Evolutionary conservation across 2,888 invertebrate species (phyloP), one percentile per base, ranked within the genome.

Genomic region (Cheilosia vernalis): DNA sequence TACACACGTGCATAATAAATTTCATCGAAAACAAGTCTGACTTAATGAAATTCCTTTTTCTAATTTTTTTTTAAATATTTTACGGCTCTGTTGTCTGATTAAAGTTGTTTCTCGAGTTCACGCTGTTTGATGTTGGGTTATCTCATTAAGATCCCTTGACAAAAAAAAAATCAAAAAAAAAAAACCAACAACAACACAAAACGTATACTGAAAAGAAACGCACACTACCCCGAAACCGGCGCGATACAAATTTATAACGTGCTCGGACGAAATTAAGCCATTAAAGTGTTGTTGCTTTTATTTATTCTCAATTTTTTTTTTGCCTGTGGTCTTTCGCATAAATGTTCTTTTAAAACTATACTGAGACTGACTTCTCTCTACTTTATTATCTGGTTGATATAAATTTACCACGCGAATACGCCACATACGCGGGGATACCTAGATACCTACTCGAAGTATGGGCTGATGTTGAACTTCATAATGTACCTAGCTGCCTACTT

Each of bases 181-280:
- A 21, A 21, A 64, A 40, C 49, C 24, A 66, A 33, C 40, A 19
- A 33, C 42, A 49, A 49, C 19, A 49, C 17, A 49, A 49, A n/a
- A 51, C 24, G 21, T 21, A 51, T 21, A 51, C 15, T 6, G 51
- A 78, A 70, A 37, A 33, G 7, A 44, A 64, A 73, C 72, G 42
- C 61, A 61, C 61, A 66, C 77, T 33, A 73, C 60, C 56, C 55
- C 47, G 47, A 24, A 67, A 63, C 53, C 63, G 72, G 73, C 49
- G 61, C 69, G 63, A 67, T 83, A 79, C 83, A 73, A 83, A 79
- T 83, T 83, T 79, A 83, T 79, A 73, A 74, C 56, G 78, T 74
- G 79, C 63, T 69, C 74, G 69, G 53, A 70, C 53, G 51, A 80
- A 84, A 84, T 84, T 84, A 84, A 84, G 84, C 74, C 84, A 84